Base-by-base conservation (phyloP, 2,888 invertebrate species). In the Monoplex corrugatus region DNA sequence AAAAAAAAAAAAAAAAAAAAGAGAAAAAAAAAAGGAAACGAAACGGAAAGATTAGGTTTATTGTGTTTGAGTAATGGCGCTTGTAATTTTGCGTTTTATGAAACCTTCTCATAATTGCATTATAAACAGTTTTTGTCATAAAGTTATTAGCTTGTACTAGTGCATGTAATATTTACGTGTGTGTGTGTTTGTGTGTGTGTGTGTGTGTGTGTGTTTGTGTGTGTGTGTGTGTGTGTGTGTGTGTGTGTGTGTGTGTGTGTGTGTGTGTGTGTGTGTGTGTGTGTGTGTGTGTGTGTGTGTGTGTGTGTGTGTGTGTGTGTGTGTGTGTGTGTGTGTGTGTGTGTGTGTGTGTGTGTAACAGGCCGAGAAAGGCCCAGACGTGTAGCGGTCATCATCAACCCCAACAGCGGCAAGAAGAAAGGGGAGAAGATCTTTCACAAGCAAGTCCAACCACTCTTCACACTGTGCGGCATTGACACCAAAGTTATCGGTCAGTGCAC, bases 361-460 rank as follows among this genome's bases (percentile, higher is more conserved):
- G 93, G 43, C 23, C 87, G 89, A 35, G 89, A 89, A 32, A 89
- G 93, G 86, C 93, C 94, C 0, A 92, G 90, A 68, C 90, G 92
- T 28, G 84, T 93, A 13, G 80, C 94, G n/a, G 93, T 94, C 10
- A 92, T 94, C 23, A 93, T 94, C 84, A 94, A 94, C 89, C 94
- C 94, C 0, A 91, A 92, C 90, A 93, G 93, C 78, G 94, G 94
- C n/a, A 92, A 92, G 75, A 92, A 92, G 57, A 92, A 92, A 75
- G 94, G 92, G 10, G 90, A 91, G 10, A 93, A 93, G 44, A 91
- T 94, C 38, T 94, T 92, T 86, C 88, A 91, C 43, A 89, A 91
- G 68, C 93, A 94, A 84, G 93, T 94, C 13, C 90, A 89, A 35
- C 94, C 93, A n/a, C 86, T 93, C 28, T 93, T 94, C 78, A 86